Evolutionary conservation across 2,888 invertebrate species (phyloP), one percentile per base, ranked within the genome.

Genomic region (Tetheella fluctuosa): DNA sequence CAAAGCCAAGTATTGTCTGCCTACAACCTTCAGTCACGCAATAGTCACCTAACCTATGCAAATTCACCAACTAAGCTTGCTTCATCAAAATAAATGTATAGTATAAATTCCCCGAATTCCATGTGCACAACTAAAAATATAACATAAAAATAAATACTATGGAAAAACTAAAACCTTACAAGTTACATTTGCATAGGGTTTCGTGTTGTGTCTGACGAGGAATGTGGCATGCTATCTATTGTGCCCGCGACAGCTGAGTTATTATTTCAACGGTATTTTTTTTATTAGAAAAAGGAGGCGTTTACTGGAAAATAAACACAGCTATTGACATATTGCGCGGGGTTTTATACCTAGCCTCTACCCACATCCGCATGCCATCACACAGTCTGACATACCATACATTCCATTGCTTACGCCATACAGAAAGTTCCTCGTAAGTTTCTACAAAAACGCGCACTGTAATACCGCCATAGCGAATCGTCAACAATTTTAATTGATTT

Each of bases 261-360:
- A 89, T 87, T 88, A 86, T 86, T 85, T 84, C 83, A 83, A 83
- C 71, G 81, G 81, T 80, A 85, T 86, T 90, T 86, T 83, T 90
- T 89, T 85, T 25, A 85, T 87, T 86, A 82, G 76, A 77, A 82
- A 86, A 80, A 77, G 75, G 70, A 81, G 82, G 84, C 88, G 85
- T 86, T 89, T 86, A 83, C 83, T 84, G 75, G 77, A 86, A 89
- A 87, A 89, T 86, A 90, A 88, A 91, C 88, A 87, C 75, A 80
- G 75, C 80, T 87, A 91, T 91, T 90, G 90, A 90, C 90, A 89
- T 89, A 85, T 88, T 82, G 83, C 79, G 76, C 72, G 67, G 68
- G 64, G 71, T 70, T 76, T 74, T 76, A 68, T 70, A 60, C 73
- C 64, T 63, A 54, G 57, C 66, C 62, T 69, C 67, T 68, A 66